Conservation (phyloP, 2,113 vertebrate species). For the Brachionichthys hirsutus region DNA sequence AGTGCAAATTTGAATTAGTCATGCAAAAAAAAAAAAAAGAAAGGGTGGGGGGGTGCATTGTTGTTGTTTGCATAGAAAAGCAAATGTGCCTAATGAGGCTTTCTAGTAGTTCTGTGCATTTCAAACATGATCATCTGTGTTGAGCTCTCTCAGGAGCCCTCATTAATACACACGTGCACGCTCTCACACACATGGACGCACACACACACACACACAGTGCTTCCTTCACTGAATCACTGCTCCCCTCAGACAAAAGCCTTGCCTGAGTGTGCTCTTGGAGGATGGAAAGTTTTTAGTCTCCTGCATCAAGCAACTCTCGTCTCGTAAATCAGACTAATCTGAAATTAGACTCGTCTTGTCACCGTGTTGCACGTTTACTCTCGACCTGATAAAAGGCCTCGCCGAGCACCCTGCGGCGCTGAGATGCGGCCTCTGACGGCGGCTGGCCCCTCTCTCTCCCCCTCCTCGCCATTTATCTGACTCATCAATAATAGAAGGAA, state of each 20-base stretch:
- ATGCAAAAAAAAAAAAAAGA: conserved; percentile 17
- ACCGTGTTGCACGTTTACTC: neutral
- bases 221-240: conserved; percentile 26
- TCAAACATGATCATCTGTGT: conserved; percentile 78
- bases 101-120: conserved; percentile 74
- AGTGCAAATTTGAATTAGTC: conserved; percentile 27
- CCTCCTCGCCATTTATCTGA: conserved; percentile 51
- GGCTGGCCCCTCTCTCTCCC: conserved; percentile 35
- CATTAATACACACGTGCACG: conserved; percentile 67
- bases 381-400: conserved; percentile 1
- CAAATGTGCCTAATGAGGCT: conserved; percentile 78
- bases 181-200: neutral
- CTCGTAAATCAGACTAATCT: too few species aligned
- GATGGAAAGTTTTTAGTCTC: conserved; percentile 48
- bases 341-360: too few species aligned
- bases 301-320: too few species aligned
- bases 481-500: conserved; percentile 64
- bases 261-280: conserved; percentile 37
- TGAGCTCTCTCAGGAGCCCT: conserved; percentile 74
- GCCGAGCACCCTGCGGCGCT: conserved; percentile 2
- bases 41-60: conserved; percentile 40
- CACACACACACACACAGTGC: conserved; percentile 30
- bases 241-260: conserved; percentile 57
- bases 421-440: conserved; percentile 26
- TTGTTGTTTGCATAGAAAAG: conserved; percentile 75